These are phyloP conservation scores for Gortyna flavago DNA, from an alignment of 2,888 invertebrate species.

Conservation along the genomic window DNA sequence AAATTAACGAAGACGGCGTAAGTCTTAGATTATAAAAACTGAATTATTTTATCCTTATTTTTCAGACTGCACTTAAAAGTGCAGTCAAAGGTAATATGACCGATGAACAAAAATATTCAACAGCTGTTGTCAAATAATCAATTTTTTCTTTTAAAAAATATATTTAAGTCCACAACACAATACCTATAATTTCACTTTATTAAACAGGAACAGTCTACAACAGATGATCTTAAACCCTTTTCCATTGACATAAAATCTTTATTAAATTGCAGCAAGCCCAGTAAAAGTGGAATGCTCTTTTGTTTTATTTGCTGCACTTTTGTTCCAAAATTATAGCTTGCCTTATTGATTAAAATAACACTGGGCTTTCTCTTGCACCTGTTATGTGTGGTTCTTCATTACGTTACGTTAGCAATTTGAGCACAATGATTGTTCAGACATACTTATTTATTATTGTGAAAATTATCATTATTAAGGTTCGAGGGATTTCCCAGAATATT, in stretches of 20 bases:
- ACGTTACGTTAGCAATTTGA: background rate
- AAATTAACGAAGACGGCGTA: background rate
- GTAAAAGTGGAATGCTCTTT: constrained; percentile 10
- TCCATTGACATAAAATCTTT: background rate
- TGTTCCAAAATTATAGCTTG: constrained; percentile 28
- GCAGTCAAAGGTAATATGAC: background rate
- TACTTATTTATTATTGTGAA: background rate
- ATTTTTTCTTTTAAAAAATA: background rate
- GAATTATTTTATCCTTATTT: background rate
- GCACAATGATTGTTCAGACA: background rate
- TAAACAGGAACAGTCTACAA: background rate
- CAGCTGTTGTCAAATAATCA: background rate
- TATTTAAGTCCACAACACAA: background rate
- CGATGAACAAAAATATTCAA: background rate
- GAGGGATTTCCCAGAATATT: background rate
- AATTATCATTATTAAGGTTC: background rate
- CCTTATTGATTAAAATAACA: constrained; percentile 20
- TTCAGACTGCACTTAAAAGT: background rate
- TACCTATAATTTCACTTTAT: background rate
- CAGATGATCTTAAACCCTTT: constrained; percentile 8
- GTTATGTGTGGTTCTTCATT: constrained; percentile 10
- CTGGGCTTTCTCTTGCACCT: constrained; percentile 38
- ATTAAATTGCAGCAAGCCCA: background rate
- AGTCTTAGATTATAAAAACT: constrained; percentile 4
- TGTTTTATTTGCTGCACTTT: constrained; percentile 37